These are phyloP conservation scores for Chloropsis cyanopogon DNA, from an alignment of 2,113 vertebrate species.

Conservation along the genomic window DNA sequence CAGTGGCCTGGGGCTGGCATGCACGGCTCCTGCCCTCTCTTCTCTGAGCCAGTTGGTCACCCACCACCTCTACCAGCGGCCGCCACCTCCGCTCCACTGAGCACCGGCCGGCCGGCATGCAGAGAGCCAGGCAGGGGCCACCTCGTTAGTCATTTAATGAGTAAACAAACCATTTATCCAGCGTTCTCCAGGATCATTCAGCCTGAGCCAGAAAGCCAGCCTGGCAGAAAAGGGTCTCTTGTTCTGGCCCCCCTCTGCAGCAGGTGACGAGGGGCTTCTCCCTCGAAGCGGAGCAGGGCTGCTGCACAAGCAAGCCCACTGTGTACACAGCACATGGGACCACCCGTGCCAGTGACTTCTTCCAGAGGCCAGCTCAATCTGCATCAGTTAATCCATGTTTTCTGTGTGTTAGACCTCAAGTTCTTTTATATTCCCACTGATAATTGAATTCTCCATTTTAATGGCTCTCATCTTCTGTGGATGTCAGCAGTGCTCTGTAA, in stretches of 20 bases:
- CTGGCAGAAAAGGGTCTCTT: slow-evolving; percentile 6
- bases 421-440: neutral
- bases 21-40: neutral
- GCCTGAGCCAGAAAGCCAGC: neutral
- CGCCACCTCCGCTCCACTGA: neutral
- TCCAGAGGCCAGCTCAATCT: neutral
- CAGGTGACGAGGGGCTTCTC: neutral
- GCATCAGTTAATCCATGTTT: neutral
- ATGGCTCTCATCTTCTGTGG: neutral
- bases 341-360: neutral
- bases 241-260: neutral
- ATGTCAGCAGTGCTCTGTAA: neutral
- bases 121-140: slow-evolving; percentile 2
- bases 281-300: neutral
- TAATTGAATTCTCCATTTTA: neutral
- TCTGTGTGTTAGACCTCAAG: neutral
- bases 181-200: neutral
- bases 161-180: slow-evolving; percentile 35
- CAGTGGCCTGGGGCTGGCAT: neutral
- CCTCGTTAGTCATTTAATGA: slow-evolving; percentile 38
- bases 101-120: neutral
- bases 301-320: neutral
- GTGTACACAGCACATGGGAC: neutral
- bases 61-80: accelerated
- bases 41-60: neutral